A percentile compares a stretch with the other conserved stretches of the same genome.
These are phyloP conservation scores for Balearica regulorum DNA, from an alignment of 2,797 vertebrate genomes.

Conservation along the genomic window DNA sequence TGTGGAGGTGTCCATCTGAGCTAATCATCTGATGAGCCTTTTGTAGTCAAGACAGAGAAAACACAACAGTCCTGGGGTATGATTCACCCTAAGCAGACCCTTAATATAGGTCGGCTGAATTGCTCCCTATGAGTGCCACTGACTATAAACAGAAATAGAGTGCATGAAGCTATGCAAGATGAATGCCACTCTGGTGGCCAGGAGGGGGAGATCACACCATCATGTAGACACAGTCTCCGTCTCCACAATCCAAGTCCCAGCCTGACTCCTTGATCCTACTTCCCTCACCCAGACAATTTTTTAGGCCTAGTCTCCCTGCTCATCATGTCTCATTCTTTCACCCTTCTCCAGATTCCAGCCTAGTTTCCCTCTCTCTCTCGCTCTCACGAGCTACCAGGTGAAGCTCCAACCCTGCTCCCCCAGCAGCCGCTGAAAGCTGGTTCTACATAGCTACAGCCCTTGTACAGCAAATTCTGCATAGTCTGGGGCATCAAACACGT, in stretches of 20 bases:
- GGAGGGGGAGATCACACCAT: not conserved
- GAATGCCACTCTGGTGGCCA: not conserved
- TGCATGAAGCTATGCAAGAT: not conserved
- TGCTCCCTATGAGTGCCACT: not conserved
- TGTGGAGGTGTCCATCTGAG: not conserved
- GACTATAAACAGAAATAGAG: not conserved
- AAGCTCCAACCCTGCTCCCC: not conserved
- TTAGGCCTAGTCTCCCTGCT: not conserved
- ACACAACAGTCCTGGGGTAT: not conserved
- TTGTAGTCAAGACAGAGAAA: not conserved
- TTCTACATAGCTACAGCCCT: not conserved
- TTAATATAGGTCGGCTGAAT: not conserved
- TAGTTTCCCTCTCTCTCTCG: not conserved
- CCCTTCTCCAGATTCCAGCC: not conserved
- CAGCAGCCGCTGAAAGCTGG: rapidly evolving
- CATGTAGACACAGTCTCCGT: not conserved
- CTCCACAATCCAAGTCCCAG: not conserved
- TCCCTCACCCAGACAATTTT: not conserved
- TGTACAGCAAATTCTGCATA: not conserved
- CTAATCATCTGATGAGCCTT: not conserved
- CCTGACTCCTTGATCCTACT: not conserved
- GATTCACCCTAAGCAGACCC: not conserved
- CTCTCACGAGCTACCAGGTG: not conserved
- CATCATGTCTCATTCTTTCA: not conserved
- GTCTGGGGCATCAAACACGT: not conserved